Evolutionary conservation across 23 tunicate genomes (phyloP).

Genomic region (Styela plicata): DNA sequence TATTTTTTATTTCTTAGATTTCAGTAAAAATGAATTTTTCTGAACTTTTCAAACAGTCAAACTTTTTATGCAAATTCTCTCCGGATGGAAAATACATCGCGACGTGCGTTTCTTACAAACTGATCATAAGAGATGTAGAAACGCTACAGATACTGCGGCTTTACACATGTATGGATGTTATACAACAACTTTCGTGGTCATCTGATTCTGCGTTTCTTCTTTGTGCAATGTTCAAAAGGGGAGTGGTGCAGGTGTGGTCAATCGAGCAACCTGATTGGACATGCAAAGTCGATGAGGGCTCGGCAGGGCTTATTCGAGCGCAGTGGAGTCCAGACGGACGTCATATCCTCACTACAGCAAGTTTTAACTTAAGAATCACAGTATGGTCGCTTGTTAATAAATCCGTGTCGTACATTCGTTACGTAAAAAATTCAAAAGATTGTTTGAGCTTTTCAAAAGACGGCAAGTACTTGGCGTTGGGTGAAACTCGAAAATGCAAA

Average conservation of each 20-base stretch:
- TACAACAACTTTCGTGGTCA: constrained; percentile 83
- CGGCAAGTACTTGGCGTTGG: constrained; percentile 88
- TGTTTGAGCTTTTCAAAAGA: constrained; percentile 74
- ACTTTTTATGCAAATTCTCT: constrained; percentile 58
- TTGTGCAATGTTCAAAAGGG: constrained; percentile 87
- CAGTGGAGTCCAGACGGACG: constrained; percentile 96
- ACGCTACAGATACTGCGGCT: constrained; percentile 78
- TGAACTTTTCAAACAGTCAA: constrained; percentile 78
- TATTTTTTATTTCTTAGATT: constrained; percentile 1
- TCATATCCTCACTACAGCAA: constrained; percentile 84
- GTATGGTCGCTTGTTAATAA: constrained; percentile 94
- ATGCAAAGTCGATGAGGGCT: constrained; percentile 96
- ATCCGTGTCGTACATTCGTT: constrained; percentile 88
- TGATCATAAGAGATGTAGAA: constrained; percentile 69
- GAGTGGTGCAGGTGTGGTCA: constrained; percentile 92
- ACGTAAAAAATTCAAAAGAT: constrained; percentile 83
- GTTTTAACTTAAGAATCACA: constrained; percentile 83
- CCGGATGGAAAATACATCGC: constrained; percentile 84
- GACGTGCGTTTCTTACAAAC: constrained; percentile 82
- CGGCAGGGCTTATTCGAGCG: constrained; percentile 82
- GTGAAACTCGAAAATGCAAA: constrained; percentile 81
- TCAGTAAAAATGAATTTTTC: constrained; percentile 80
- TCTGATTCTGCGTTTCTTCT: constrained; percentile 81
- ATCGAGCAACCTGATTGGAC: constrained; percentile 97
- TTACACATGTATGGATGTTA: constrained; percentile 89